These are phyloP conservation scores for Andrena haemorrhoa DNA, from an alignment of 2,888 invertebrate genomes.

Conservation along the genomic window DNA sequence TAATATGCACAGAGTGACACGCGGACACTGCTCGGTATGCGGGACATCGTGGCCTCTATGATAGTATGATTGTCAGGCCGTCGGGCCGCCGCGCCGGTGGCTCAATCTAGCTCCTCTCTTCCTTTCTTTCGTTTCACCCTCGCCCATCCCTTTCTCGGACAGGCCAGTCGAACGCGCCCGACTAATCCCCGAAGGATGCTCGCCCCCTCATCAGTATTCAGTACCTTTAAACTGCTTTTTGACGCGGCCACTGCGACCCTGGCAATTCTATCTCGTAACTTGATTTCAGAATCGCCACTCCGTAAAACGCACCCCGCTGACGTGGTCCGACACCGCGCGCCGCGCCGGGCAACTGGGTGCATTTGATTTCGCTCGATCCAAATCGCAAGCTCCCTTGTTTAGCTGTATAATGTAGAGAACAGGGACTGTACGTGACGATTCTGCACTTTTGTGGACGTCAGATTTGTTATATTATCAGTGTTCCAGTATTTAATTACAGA, in stretches of 20 bases:
- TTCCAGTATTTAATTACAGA: too few species aligned
- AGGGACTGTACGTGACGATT: background rate
- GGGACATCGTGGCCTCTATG: constrained; percentile 79
- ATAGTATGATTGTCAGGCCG: constrained; percentile 79
- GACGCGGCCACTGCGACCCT: constrained; percentile 64
- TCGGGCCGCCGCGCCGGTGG: constrained; percentile 73
- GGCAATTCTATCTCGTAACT: constrained; percentile 76
- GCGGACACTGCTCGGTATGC: constrained; percentile 77
- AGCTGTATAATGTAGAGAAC: background rate
- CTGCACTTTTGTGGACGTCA: too few species aligned
- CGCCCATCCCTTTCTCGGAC: constrained; percentile 11
- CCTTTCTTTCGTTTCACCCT: constrained; percentile 13
- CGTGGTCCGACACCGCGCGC: constrained; percentile 10
- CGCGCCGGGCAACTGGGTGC: background rate
- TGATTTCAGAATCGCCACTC: constrained; percentile 59
- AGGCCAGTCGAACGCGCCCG: constrained; percentile 64
- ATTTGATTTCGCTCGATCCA: constrained; percentile 33
- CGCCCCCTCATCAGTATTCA: constrained; percentile 77
- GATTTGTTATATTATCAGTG: too few species aligned
- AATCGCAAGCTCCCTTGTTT: constrained; percentile 19
- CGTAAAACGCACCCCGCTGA: constrained; percentile 51
- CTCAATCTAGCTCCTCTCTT: constrained; percentile 65
- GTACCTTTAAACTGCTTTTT: constrained; percentile 75
- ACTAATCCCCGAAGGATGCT: constrained; percentile 69
- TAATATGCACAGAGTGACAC: constrained; percentile 79